Evolutionary conservation across 2,888 invertebrate genomes (phyloP), one percentile per base, ranked within the genome.

Genomic region (Gymnocheta viridis): DNA sequence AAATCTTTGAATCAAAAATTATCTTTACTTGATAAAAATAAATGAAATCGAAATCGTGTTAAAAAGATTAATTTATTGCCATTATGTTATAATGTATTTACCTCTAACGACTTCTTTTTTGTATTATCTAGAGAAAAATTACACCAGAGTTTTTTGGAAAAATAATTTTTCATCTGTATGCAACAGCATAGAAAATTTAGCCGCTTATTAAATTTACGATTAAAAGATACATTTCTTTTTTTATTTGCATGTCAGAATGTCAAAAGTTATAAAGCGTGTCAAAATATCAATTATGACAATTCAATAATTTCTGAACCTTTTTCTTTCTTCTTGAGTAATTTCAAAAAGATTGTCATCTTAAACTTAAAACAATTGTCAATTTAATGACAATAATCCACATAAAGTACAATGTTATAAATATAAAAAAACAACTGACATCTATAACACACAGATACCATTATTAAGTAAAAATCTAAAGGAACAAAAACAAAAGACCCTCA

Each of bases 351-450:
- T 82, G 66, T 77, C 58, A 60, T 77, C 56, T 64, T 19, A 62
- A 58, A 44, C 62, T 82, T 27, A 66, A 72, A 67, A 47, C 66
- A 29, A 58, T 66, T 82, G 72, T 67, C 41, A 51, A 77, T 27
- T 72, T 82, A 77, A 77, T 82, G 49, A 77, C 82, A 22, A 69
- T 69, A 67, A 74, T 67, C 47, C 58, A 49, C 67, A 67, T 29
- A 49, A 77, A 77, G 58, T 32, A 47, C 67, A 38, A 47, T 19
- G 14, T 56, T 51, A 38, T 4, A 49, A 38, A 70, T 54, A 32
- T 10, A 17, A 2, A 32, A 5, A 54, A 49, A 69, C 12, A 70
- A 35, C 35, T 67, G 38, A 54, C 60, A 70, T n/a, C 49, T 73
- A 62, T 76, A 76, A 56, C 35, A 56, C 69, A 64, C 35, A 54